Percentiles rank a stretch among this genome's conserved stretches.
These are phyloP conservation scores for Agrotis exclamationis DNA, from an alignment of 2,888 invertebrate species.

Conservation along the genomic window DNA sequence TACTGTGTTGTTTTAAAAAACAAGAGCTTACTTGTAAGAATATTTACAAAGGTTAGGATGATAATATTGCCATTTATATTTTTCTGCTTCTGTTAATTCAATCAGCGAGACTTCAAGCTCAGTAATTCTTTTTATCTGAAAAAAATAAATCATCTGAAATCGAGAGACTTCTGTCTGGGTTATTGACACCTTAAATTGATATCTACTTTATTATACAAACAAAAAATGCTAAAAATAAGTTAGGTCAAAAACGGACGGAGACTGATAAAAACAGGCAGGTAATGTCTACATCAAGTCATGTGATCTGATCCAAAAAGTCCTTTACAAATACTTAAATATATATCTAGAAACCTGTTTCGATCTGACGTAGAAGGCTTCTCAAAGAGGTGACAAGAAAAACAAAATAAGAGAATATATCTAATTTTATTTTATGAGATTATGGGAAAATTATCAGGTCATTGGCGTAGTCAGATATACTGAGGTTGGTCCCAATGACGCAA, in stretches of 20 bases:
- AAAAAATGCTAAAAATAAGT: slow-evolving; percentile 22
- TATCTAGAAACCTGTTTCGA: slow-evolving; percentile 31
- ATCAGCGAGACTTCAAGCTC: background rate
- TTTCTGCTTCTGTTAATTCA: background rate
- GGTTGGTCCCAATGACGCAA: slow-evolving; percentile 2
- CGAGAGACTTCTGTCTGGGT: background rate
- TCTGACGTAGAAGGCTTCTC: slow-evolving; percentile 18
- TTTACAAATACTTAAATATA: slow-evolving; percentile 1
- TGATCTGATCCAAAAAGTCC: slow-evolving; percentile 28
- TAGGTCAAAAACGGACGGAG: background rate
- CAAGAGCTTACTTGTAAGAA: too few relatives aligned
- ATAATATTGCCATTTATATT: too few relatives aligned
- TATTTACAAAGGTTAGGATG: too few relatives aligned
- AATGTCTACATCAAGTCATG: slow-evolving; percentile 24
- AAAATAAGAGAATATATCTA: slow-evolving; percentile 8
- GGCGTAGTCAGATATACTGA: slow-evolving; percentile 1
- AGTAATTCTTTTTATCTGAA: background rate
- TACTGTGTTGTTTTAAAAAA: too few relatives aligned
- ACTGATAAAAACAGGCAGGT: slow-evolving; percentile 23
- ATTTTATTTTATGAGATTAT: background rate
- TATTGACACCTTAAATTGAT: slow-evolving; percentile 16
- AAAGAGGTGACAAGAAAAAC: slow-evolving; percentile 12
- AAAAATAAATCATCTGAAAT: background rate
- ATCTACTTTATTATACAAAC: slow-evolving; percentile 7
- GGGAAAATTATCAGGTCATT: background rate